phyloP scores from a whole-genome alignment of 2,888 invertebrate genomes.

The Trichogramma dendrolimi region DNA sequence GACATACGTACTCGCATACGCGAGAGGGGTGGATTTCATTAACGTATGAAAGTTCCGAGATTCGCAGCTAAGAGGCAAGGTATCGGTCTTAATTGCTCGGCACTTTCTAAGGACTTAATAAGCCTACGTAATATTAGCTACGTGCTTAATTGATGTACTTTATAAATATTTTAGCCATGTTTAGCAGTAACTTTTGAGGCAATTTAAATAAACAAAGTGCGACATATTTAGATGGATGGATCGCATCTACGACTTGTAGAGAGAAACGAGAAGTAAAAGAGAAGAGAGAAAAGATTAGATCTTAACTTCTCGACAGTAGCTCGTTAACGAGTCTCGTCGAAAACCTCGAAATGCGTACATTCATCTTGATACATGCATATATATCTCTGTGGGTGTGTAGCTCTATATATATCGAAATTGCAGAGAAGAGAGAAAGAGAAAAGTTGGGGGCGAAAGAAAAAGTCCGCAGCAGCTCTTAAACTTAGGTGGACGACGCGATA shows the following conservation, averaged over 20 bases:
- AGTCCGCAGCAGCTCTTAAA: conserved; percentile 14
- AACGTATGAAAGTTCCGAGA: no score
- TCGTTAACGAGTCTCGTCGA: conserved; percentile 31
- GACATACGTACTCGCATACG: not conserved
- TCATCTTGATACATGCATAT: not conserved
- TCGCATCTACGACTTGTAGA: not conserved
- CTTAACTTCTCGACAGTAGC: conserved; percentile 29
- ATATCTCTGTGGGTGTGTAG: not conserved
- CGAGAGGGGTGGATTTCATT: no score
- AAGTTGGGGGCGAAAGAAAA: conserved; percentile 6
- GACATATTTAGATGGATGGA: no score
- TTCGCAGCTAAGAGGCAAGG: no score
- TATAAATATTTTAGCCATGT: no score
- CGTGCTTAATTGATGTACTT: no score
- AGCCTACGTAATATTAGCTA: no score
- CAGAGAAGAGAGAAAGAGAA: conserved; percentile 9
- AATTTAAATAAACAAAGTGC: no score
- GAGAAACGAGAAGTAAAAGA: conserved; percentile 2
- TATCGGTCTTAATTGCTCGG: no score
- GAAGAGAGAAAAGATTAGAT: conserved; percentile 11
- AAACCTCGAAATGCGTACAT: conserved; percentile 19
- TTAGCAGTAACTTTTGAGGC: no score
- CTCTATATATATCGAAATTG: conserved; percentile 11
- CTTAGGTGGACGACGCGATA: conserved; percentile 18
- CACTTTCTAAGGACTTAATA: no score